Evolutionary conservation across 1,140 invertebrate genomes (phyloP).

Genomic region (Panulirus ornatus): DNA sequence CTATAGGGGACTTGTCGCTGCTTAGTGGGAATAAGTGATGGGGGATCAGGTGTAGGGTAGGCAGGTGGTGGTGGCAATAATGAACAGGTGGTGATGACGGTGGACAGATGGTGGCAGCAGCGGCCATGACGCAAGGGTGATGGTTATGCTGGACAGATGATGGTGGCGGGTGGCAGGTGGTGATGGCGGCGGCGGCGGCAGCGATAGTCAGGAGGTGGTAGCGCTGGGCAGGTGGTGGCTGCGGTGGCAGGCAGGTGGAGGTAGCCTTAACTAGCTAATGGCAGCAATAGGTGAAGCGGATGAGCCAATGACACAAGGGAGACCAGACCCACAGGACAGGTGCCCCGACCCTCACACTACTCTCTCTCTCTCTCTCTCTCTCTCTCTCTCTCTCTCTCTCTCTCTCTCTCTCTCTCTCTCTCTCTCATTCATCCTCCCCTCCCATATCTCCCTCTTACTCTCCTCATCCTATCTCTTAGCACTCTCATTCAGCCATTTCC

Average conservation of each 20-base stretch:
- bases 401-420: constrained; percentile 48
- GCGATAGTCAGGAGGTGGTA: neutral
- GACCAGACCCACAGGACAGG: too few species aligned
- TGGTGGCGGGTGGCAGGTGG: neutral
- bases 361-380: constrained; percentile 9
- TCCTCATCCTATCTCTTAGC: neutral
- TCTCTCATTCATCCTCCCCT: neutral
- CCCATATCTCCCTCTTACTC: neutral
- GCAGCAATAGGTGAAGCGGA: constrained; percentile 44
- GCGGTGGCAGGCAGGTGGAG: constrained; percentile 4
- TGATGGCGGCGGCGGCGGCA: neutral
- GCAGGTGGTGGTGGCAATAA: neutral
- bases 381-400: constrained; percentile 13
- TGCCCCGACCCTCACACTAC: neutral
- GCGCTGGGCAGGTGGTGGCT: neutral
- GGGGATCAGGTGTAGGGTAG: neutral
- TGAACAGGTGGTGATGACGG: neutral
- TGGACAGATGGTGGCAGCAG: neutral
- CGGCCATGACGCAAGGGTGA: neutral
- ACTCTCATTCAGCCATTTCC: too few species aligned
- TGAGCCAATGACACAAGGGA: constrained; percentile 45
- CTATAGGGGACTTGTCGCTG: too few species aligned
- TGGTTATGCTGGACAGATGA: neutral
- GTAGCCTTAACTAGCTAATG: constrained; percentile 37
- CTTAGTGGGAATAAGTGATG: neutral